Percentiles rank a stretch among this genome's conserved stretches.
Conservation (phyloP, 2,888 invertebrate genomes). For the Tryphoninae sp. region DNA sequence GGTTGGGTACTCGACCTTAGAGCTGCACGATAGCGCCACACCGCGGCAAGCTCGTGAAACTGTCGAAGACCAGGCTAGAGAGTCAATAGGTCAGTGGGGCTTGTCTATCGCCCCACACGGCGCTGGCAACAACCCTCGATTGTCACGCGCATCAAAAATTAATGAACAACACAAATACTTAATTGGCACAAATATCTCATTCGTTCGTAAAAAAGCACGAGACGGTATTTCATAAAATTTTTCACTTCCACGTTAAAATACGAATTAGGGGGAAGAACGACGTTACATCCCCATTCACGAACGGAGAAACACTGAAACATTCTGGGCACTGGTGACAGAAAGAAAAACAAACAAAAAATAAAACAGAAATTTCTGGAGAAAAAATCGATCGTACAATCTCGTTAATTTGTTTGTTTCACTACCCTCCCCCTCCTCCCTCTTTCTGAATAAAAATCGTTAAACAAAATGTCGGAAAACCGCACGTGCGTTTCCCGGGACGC, state of each 20-base stretch:
- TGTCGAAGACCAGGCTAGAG: slow-evolving; percentile 71
- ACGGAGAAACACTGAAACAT: background rate
- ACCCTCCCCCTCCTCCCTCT: background rate
- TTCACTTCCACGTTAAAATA: background rate
- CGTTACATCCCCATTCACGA: background rate
- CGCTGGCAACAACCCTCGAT: slow-evolving; percentile 51
- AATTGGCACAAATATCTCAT: background rate
- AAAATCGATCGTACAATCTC: background rate
- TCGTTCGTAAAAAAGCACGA: background rate
- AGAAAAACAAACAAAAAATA: background rate
- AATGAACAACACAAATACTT: slow-evolving; percentile 7
- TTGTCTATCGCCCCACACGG: slow-evolving; percentile 67
- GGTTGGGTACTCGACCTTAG: slow-evolving; percentile 69
- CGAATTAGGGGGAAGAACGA: background rate
- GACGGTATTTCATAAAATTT: slow-evolving; percentile 3
- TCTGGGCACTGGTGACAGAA: background rate
- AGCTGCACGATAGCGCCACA: slow-evolving; percentile 67
- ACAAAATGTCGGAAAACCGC: slow-evolving; percentile 5
- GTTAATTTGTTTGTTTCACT: background rate
- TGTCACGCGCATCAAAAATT: slow-evolving; percentile 30
- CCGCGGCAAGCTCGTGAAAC: slow-evolving; percentile 70
- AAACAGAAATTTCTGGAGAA: background rate
- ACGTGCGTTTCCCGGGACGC: background rate
- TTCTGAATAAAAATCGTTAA: background rate
- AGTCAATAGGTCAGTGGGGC: slow-evolving; percentile 78